Evolutionary conservation across 1,140 invertebrate species (phyloP).

Genomic region (Plectus sambesii): DNA sequence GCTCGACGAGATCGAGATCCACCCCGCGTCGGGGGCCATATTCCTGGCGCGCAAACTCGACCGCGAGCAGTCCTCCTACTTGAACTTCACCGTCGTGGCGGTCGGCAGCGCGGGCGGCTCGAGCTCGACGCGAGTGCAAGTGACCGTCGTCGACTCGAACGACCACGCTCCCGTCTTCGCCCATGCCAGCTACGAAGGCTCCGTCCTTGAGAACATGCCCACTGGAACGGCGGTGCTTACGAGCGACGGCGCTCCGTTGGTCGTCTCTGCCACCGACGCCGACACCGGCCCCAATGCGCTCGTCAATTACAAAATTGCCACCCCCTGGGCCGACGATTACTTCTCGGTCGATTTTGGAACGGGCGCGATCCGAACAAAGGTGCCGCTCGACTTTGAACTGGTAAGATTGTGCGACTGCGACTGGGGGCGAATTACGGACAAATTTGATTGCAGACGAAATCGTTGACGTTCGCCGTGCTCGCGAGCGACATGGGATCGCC

Average conservation of each 20-base stretch:
- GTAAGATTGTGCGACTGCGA: too few relatives aligned
- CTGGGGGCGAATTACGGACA: too few relatives aligned
- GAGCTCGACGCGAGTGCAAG: conserved; percentile 32
- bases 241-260: conserved; percentile 15
- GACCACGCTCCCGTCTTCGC: conserved; percentile 75
- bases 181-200: conserved; percentile 55
- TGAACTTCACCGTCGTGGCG: conserved; percentile 18
- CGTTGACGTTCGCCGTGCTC: conserved; percentile 20
- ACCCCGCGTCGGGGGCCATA: conserved; percentile 19
- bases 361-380: conserved; percentile 21
- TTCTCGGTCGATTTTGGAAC: conserved; percentile 25
- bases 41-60: conserved; percentile 1
- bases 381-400: conserved; percentile 22
- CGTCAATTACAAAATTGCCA: conserved; percentile 78
- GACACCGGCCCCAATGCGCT: conserved; percentile 87
- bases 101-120: conserved; percentile 17
- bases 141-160: conserved; percentile 76
- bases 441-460: conserved; percentile 22
- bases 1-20: conserved; percentile 17
- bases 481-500: conserved; percentile 26
- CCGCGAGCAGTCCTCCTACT: not conserved
- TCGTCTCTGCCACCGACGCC: conserved; percentile 74
- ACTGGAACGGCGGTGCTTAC: conserved; percentile 14
- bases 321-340: conserved; percentile 20
- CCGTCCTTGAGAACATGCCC: conserved; percentile 18